Evolutionary conservation across 2,888 invertebrate genomes (phyloP), one percentile per base, ranked within the genome.

Genomic region (Drosophila mayaguana): DNA sequence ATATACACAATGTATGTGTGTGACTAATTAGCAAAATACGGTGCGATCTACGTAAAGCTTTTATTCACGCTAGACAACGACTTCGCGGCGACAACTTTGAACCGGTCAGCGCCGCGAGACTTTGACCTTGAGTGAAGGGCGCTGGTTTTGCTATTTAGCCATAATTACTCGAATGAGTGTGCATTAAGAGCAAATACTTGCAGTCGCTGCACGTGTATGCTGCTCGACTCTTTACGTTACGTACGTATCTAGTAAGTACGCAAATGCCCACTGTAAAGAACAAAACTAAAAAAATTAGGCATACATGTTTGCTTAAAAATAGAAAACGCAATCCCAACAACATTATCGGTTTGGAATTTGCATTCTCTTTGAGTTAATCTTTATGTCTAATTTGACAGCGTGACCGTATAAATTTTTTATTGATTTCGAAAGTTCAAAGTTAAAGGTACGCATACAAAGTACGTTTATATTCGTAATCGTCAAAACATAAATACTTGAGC

Each of bases 91-190:
- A 65, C 83, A 80, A 80, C 72, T 83, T 75, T 83, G 75, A 88
- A 72, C 86, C 83, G 78, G 70, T 64, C 78, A 73, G 61, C 63
- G 60, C 25, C 16, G 66, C 60, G 43, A 48, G 69, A 68, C 66
- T 74, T 59, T 88, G 87, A 83, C 88, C 88, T 83, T 83, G 83
- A 51, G n/a, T 78, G 88, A 83, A 83, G 83, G 83, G 83, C 83
- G 81, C 72, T 68, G 65, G 51, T 66, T 62, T 67, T 86, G 83
- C 83, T 83, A 81, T 88, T 83, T 83, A 66, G 72, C 81, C 60
- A 81, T 80, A 83, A 86, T 80, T 80, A 83, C 18, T 57, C 46
- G 63, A 71, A 61, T 79, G 62, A 74, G 78, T 63, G 59, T 78
- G 69, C 69, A 65, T 22, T 65, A 65, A 77, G 65, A 80, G 45